A percentile compares a stretch with the other conserved stretches of the same genome.
phyloP scores from a whole-genome alignment of 1,140 invertebrate genomes.

The Ericerus pela region DNA sequence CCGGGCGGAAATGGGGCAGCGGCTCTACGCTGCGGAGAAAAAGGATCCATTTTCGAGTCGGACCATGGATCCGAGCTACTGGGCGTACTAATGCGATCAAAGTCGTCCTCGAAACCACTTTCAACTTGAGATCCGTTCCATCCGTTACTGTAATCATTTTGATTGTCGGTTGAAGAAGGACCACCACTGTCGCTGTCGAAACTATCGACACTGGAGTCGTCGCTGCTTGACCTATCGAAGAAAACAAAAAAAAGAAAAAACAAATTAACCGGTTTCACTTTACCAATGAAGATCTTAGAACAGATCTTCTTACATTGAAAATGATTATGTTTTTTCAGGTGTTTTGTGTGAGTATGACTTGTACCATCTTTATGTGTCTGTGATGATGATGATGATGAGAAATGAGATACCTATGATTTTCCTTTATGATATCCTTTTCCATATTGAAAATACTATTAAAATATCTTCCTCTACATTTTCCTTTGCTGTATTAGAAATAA shows the following conservation, averaged over 20 bases:
- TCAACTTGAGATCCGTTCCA: constrained; percentile 42
- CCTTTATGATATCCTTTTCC: too few species aligned
- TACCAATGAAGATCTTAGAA: too few species aligned
- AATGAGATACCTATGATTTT: too few species aligned
- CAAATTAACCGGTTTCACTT: too few species aligned
- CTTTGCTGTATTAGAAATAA: too few species aligned
- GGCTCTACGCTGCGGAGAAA: constrained; percentile 12
- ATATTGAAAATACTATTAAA: too few species aligned
- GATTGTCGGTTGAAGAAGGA: neutral
- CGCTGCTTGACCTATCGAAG: constrained; percentile 43
- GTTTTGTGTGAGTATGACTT: too few species aligned
- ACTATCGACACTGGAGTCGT: constrained; percentile 53
- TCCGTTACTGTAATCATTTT: neutral
- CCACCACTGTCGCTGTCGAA: constrained; percentile 53
- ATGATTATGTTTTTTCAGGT: too few species aligned
- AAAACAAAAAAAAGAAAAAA: neutral
- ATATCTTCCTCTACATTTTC: too few species aligned
- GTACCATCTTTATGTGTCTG: too few species aligned
- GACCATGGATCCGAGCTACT: constrained; percentile 20
- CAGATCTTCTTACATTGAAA: too few species aligned
- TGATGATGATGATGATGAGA: too few species aligned
- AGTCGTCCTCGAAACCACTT: constrained; percentile 61
- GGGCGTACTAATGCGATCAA: constrained; percentile 38
- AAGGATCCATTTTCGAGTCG: constrained; percentile 17
- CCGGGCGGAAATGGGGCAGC: constrained; percentile 3